phyloP scores from a whole-genome alignment of 2,797 vertebrate species.

The Pagetopsis macropterus region DNA sequence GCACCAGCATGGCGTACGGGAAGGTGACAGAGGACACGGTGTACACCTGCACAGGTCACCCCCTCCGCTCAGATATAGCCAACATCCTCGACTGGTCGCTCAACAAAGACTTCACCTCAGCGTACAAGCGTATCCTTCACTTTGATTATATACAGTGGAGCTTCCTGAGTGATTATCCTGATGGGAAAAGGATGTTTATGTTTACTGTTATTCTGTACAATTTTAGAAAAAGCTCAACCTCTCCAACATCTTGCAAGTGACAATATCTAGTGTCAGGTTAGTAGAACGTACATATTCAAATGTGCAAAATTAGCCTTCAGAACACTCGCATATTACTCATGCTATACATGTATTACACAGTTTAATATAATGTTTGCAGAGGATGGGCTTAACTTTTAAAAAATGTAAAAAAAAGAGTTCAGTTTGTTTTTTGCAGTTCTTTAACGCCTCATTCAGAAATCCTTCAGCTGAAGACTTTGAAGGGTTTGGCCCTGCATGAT shows the following conservation, averaged over 20 bases:
- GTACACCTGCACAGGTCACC: constrained; percentile 98
- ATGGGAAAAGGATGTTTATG: fast-evolving
- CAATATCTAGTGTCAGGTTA: too few relatives aligned
- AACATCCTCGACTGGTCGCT: constrained; percentile 98
- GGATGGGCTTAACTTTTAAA: not conserved
- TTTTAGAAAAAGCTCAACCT: not conserved
- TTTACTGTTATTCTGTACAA: not conserved
- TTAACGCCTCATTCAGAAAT: constrained; percentile 84
- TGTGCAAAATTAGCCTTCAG: not conserved
- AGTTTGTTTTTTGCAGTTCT: constrained; percentile 12
- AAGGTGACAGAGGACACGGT: constrained; percentile 93
- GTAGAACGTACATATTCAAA: not conserved
- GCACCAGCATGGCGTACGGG: constrained; percentile 94
- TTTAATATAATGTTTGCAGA: not conserved
- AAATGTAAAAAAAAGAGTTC: not conserved
- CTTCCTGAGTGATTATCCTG: too few relatives aligned
- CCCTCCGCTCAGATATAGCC: constrained; percentile 93
- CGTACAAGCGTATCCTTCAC: constrained; percentile 93
- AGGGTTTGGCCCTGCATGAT: constrained; percentile 94
- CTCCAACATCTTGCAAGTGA: not conserved
- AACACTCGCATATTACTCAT: not conserved
- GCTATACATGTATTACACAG: not conserved
- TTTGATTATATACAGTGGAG: too few relatives aligned
- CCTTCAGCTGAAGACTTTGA: constrained; percentile 91
- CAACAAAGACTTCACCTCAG: constrained; percentile 92